phyloP scores from a whole-genome alignment of 2,888 invertebrate genomes.

The Calliopum simillimum region DNA sequence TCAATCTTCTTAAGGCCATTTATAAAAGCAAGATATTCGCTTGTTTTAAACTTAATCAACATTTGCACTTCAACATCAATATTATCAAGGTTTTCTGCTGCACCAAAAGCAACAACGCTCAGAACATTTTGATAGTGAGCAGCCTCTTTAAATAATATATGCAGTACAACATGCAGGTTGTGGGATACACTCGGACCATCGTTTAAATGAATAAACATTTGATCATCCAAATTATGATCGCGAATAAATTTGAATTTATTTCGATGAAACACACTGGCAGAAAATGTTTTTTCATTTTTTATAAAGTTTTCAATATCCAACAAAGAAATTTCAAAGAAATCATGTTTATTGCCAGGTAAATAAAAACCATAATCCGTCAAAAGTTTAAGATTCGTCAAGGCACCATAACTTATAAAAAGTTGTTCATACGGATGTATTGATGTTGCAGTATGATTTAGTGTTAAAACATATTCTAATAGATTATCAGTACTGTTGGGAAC shows the following conservation, averaged over 20 bases:
- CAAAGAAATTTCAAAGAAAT: constrained; percentile 74
- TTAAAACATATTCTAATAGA: constrained; percentile 53
- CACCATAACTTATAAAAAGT: constrained; percentile 90
- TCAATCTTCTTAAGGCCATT: constrained; percentile 49
- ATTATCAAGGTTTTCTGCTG: constrained; percentile 50
- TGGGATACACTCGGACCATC: constrained; percentile 78
- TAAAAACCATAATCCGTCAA: constrained; percentile 90
- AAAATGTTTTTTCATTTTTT: constrained; percentile 55
- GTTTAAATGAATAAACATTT: constrained; percentile 73
- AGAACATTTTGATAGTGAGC: constrained; percentile 62
- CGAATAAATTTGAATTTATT: constrained; percentile 75
- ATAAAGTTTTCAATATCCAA: constrained; percentile 69
- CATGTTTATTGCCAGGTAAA: constrained; percentile 75
- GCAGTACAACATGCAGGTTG: constrained; percentile 69
- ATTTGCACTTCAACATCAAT: constrained; percentile 51
- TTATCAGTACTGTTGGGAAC: constrained; percentile 35
- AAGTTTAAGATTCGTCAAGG: constrained; percentile 83
- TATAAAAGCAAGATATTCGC: constrained; percentile 55
- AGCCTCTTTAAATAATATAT: constrained; percentile 61
- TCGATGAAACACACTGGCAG: constrained; percentile 65
- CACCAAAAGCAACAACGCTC: constrained; percentile 65
- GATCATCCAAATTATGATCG: constrained; percentile 72
- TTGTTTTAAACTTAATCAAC: constrained; percentile 57
- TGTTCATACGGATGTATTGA: constrained; percentile 75
- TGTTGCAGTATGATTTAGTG: constrained; percentile 42